Evolutionary conservation across 1,140 invertebrate species (phyloP).

Genomic region (Trachymyrmex cornetzi): DNA sequence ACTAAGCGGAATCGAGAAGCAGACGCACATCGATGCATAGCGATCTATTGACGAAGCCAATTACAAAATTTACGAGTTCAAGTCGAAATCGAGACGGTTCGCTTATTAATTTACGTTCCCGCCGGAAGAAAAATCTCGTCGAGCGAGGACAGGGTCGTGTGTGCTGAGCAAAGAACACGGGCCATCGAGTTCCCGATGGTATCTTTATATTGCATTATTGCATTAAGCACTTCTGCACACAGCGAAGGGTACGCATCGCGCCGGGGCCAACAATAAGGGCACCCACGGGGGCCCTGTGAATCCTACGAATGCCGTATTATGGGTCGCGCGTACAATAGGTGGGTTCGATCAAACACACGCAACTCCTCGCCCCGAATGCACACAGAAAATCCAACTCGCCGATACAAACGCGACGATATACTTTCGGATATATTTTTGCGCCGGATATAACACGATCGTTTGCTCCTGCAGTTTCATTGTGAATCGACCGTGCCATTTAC

Average conservation of each 20-base stretch:
- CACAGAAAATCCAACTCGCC: slow-evolving; percentile 43
- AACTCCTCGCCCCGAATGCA: slow-evolving; percentile 33
- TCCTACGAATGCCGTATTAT: slow-evolving; percentile 67
- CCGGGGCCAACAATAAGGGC: slow-evolving; percentile 67
- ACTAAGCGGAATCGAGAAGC: neutral
- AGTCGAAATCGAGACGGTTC: neutral
- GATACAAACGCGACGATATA: slow-evolving; percentile 62
- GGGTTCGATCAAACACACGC: slow-evolving; percentile 72
- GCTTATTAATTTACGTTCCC: slow-evolving; percentile 74
- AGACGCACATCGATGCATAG: neutral
- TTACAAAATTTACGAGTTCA: slow-evolving; percentile 39
- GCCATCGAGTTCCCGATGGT: slow-evolving; percentile 79
- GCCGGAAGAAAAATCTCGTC: slow-evolving; percentile 61
- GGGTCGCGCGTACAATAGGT: slow-evolving; percentile 66
- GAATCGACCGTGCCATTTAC: slow-evolving; percentile 48
- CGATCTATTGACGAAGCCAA: slow-evolving; percentile 43
- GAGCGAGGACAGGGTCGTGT: slow-evolving; percentile 49
- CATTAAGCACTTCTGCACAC: slow-evolving; percentile 85
- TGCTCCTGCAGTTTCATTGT: slow-evolving; percentile 24
- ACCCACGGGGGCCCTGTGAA: slow-evolving; percentile 72
- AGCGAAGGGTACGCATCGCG: slow-evolving; percentile 74
- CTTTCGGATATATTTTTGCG: slow-evolving; percentile 60
- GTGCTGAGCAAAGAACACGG: slow-evolving; percentile 68
- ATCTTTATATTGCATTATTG: slow-evolving; percentile 85
- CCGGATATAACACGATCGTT: slow-evolving; percentile 39